Conservation (phyloP, 53 echinoderm and acorn worm species). For the Zoroaster sp. region DNA sequence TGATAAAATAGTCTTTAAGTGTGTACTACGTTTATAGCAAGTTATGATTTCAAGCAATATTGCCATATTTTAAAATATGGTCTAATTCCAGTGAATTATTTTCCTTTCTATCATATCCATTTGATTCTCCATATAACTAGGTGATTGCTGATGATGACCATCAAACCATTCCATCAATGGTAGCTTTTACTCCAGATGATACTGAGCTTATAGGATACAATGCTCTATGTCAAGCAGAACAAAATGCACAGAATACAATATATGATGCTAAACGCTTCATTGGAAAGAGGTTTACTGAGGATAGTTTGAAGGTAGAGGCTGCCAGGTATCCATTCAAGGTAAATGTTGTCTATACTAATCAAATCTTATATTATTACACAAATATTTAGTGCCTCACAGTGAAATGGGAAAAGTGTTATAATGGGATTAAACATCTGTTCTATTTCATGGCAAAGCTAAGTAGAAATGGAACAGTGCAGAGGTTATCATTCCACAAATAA, state of each 20-base stretch:
- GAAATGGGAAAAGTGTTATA: background rate
- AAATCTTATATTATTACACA: too few relatives aligned
- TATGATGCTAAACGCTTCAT: constrained; percentile 88
- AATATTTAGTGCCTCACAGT: too few relatives aligned
- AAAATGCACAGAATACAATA: constrained; percentile 63
- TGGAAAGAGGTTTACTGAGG: constrained; percentile 70
- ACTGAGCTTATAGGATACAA: constrained; percentile 52
- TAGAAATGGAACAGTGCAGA: too few relatives aligned
- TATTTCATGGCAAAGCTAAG: too few relatives aligned
- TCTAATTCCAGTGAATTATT: background rate
- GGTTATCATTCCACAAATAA: too few relatives aligned
- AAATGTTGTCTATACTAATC: too few relatives aligned
- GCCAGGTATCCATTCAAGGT: constrained; percentile 80
- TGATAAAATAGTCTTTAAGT: too few relatives aligned
- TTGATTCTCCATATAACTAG: too few relatives aligned
- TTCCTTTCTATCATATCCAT: too few relatives aligned
- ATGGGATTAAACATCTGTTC: background rate
- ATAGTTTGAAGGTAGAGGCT: constrained; percentile 62
- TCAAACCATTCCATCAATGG: constrained; percentile 79
- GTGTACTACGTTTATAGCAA: too few relatives aligned
- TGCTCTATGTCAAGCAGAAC: constrained; percentile 76
- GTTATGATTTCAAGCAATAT: too few relatives aligned
- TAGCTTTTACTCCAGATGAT: constrained; percentile 75
- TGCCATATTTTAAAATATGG: too few relatives aligned
- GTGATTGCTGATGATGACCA: constrained; percentile 65